These are phyloP conservation scores for Catamblyrhynchus diadema DNA, from an alignment of 2,797 vertebrate species.

Conservation along the genomic window DNA sequence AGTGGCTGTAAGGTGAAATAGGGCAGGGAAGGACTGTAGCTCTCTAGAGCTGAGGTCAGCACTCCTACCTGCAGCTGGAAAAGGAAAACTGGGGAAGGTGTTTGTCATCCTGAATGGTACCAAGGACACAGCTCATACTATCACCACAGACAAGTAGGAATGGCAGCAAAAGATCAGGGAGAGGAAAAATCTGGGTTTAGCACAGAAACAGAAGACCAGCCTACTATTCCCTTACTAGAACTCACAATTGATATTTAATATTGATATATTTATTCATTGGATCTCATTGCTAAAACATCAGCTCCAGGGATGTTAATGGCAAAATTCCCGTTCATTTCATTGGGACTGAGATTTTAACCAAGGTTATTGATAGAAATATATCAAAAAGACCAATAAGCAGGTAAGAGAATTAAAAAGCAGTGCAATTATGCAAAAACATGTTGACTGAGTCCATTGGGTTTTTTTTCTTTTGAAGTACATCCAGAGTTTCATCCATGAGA, in stretches of 20 bases:
- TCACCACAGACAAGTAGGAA: accelerated
- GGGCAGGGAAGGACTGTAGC: not conserved
- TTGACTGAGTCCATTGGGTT: not conserved
- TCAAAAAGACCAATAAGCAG: not conserved
- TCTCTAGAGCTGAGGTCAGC: not conserved
- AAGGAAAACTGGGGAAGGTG: not conserved
- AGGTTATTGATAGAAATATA: not conserved
- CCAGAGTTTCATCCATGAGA: conserved; percentile 81
- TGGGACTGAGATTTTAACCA: not conserved
- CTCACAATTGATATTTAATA: not conserved
- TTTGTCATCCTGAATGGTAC: not conserved
- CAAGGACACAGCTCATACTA: not conserved
- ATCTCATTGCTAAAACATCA: not conserved
- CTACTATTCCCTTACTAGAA: not conserved
- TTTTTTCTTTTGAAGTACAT: conserved; percentile 75
- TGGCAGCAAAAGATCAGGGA: not conserved
- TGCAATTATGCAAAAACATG: not conserved
- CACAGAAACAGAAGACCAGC: not conserved
- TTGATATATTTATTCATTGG: not conserved
- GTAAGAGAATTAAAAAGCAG: not conserved
- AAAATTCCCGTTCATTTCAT: not conserved
- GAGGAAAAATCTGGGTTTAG: not conserved
- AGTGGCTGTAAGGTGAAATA: not conserved
- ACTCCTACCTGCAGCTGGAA: not conserved
- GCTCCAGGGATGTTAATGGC: not conserved